Conservation (phyloP, 2,888 invertebrate genomes). For the Thumatha senex region DNA sequence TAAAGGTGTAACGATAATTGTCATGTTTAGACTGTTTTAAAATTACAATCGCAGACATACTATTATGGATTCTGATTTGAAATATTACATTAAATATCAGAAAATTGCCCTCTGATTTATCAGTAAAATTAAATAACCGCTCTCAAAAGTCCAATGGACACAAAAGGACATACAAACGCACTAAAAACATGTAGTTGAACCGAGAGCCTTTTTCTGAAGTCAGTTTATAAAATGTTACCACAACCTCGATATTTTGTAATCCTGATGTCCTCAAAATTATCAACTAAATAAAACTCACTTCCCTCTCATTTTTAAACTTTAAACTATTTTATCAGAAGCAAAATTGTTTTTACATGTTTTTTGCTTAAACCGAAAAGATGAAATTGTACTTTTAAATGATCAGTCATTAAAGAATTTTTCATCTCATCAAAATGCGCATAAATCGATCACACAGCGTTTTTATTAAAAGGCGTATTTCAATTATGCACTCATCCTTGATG, state of each 20-base stretch:
- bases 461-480: slow-evolving; percentile 49
- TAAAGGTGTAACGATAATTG: too few relatives aligned
- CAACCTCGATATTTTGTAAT: not conserved
- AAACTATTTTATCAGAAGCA: slow-evolving; percentile 33
- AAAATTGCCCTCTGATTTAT: too few relatives aligned
- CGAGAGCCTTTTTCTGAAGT: not conserved
- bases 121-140: too few relatives aligned
- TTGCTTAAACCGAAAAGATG: slow-evolving; percentile 16
- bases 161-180: too few relatives aligned
- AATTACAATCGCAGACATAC: too few relatives aligned
- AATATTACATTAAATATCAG: too few relatives aligned
- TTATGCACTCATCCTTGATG: slow-evolving; percentile 60
- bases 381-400: slow-evolving; percentile 66
- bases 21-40: too few relatives aligned
- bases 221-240: not conserved
- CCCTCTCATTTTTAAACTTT: slow-evolving; percentile 17
- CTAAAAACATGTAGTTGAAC: not conserved
- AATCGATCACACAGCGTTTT: slow-evolving; percentile 32
- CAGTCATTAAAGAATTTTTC: slow-evolving; percentile 57
- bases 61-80: too few relatives aligned
- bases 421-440: slow-evolving; percentile 67
- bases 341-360: slow-evolving; percentile 34
- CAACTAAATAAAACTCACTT: slow-evolving; percentile 12
- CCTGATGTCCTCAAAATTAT: slow-evolving; percentile 19
- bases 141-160: too few relatives aligned